A percentile compares a stretch with the other conserved stretches of the same genome.
Conservation (phyloP, 2,888 invertebrate genomes). For the Leucophenga montana region DNA sequence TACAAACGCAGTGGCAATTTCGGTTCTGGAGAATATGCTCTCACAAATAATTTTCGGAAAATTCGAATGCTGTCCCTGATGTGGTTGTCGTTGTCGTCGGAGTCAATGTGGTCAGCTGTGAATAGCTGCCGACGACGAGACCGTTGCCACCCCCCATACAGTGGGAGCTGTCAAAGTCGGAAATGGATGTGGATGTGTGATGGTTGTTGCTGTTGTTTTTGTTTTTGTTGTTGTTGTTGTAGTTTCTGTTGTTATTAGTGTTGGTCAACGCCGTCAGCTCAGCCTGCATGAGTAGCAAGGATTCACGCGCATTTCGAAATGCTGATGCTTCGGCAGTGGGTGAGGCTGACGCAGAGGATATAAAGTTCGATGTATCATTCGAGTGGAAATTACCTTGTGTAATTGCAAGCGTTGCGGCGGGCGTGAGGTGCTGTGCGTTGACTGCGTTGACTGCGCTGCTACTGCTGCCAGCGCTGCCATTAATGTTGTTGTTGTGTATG, state of each 20-base stretch:
- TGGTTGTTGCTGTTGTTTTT: constrained; percentile 25
- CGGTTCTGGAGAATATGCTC: neutral
- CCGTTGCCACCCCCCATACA: constrained; percentile 81
- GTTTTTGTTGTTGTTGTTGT: constrained; percentile 26
- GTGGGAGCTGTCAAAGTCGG: constrained; percentile 79
- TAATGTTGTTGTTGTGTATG: neutral
- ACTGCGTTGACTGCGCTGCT: constrained; percentile 62
- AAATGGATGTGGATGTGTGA: constrained; percentile 71
- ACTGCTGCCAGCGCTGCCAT: constrained; percentile 50
- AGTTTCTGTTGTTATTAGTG: constrained; percentile 6
- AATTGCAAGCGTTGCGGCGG: constrained; percentile 84
- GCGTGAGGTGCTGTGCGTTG: constrained; percentile 68
- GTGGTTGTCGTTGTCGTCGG: constrained; percentile 33
- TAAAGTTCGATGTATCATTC: constrained; percentile 6
- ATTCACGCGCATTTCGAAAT: constrained; percentile 24
- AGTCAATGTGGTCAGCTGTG: constrained; percentile 76
- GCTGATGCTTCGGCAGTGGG: neutral
- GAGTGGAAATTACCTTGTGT: constrained; percentile 74
- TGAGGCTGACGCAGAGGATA: neutral
- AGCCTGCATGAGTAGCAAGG: constrained; percentile 23
- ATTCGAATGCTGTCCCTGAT: constrained; percentile 89
- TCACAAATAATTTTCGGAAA: constrained; percentile 90
- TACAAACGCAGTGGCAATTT: neutral
- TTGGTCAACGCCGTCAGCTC: constrained; percentile 20
- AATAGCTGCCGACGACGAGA: constrained; percentile 79